phyloP scores from a whole-genome alignment of 2,888 invertebrate species.

The Timema podura region DNA sequence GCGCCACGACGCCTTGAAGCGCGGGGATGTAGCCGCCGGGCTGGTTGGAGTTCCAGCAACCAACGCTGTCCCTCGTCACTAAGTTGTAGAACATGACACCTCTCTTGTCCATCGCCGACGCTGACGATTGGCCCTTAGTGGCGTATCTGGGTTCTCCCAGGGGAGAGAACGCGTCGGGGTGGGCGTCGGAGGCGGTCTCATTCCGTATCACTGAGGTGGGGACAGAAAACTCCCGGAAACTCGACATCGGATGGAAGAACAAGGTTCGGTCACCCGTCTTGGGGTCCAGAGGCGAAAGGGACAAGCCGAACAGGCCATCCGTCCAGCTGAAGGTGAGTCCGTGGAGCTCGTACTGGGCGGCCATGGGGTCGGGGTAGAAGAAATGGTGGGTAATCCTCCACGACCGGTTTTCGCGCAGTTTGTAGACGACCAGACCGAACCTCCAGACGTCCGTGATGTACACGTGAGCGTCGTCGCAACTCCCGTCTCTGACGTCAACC shows the following conservation, averaged over 20 bases:
- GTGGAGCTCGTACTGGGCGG: slow-evolving; percentile 68
- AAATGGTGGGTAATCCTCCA: slow-evolving; percentile 70
- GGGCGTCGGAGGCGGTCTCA: slow-evolving; percentile 46
- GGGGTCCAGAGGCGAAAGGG: slow-evolving; percentile 67
- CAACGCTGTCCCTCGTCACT: slow-evolving; percentile 71
- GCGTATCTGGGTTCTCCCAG: slow-evolving; percentile 35
- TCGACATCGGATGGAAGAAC: slow-evolving; percentile 79
- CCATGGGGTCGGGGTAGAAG: slow-evolving; percentile 69
- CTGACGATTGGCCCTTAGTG: slow-evolving; percentile 57
- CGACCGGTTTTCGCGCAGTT: slow-evolving; percentile 64
- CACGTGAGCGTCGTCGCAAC: slow-evolving; percentile 65
- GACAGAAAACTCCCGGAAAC: slow-evolving; percentile 72
- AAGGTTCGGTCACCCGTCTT: slow-evolving; percentile 50
- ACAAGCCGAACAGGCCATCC: slow-evolving; percentile 68
- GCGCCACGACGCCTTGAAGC: slow-evolving; percentile 54
- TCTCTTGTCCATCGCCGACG: slow-evolving; percentile 64
- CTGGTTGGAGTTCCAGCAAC: slow-evolving; percentile 65
- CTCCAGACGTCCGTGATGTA: slow-evolving; percentile 71
- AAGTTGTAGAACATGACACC: slow-evolving; percentile 73
- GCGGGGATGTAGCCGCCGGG: slow-evolving; percentile 40
- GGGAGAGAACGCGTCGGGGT: slow-evolving; percentile 40
- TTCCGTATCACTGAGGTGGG: slow-evolving; percentile 61
- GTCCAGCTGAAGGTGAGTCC: slow-evolving; percentile 75
- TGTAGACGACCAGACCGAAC: slow-evolving; percentile 67
- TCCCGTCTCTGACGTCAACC: slow-evolving; percentile 61